Percentiles rank a stretch among this genome's conserved stretches.
These are phyloP conservation scores for Diaphora mendica DNA, from an alignment of 2,888 invertebrate genomes.

Conservation along the genomic window DNA sequence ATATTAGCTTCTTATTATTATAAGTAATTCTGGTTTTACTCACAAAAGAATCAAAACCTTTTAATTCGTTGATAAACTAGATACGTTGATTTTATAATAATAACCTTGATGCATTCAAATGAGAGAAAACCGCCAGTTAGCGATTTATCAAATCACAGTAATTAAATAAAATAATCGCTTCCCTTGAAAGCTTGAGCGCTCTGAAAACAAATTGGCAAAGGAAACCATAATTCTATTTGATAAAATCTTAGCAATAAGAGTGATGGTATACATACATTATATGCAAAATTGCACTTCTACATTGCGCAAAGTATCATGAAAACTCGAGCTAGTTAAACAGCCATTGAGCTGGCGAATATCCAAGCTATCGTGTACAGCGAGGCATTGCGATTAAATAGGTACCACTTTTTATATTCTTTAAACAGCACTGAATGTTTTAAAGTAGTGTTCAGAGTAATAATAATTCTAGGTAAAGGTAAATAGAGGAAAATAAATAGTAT, in stretches of 20 bases:
- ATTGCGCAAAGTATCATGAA: constrained; percentile 53
- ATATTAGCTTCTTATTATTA: too few species aligned
- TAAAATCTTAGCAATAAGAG: constrained; percentile 42
- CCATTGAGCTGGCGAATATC: constrained; percentile 60
- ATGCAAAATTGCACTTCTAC: constrained; percentile 45
- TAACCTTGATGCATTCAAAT: background rate
- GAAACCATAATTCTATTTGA: constrained; percentile 41
- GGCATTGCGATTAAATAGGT: constrained; percentile 47
- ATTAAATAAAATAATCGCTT: background rate
- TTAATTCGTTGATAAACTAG: too few species aligned
- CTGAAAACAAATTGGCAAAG: constrained; percentile 32
- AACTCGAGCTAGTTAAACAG: constrained; percentile 55
- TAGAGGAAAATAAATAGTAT: background rate
- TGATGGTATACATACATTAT: constrained; percentile 40
- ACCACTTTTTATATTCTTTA: constrained; percentile 31
- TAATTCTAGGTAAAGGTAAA: constrained; percentile 28
- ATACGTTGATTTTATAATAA: background rate
- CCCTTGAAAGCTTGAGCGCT: constrained; percentile 6
- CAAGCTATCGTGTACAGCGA: constrained; percentile 57
- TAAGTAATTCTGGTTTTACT: too few species aligned
- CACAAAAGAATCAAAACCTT: too few species aligned
- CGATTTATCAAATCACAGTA: constrained; percentile 15
- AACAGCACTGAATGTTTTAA: constrained; percentile 25
- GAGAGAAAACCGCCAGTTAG: background rate
- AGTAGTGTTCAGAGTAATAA: constrained; percentile 21